Evolutionary conservation across 23 tunicate genomes (phyloP).

Genomic region (Ascidia mentula): DNA sequence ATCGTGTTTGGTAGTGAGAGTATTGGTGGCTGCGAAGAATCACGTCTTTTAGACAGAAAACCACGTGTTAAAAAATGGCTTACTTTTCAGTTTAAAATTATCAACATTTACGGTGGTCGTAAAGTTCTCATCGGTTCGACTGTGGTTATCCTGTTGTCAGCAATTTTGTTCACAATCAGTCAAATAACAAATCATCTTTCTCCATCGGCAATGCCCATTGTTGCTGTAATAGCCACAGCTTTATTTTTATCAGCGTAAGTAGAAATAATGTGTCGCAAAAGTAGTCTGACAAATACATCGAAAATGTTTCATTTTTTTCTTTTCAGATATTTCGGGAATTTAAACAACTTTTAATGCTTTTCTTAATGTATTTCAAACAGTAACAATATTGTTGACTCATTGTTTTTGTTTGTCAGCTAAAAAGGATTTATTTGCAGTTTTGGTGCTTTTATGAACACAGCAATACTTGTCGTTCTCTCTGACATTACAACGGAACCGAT

Average conservation of each 20-base stretch:
- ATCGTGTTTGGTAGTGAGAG: no score
- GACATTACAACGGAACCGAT: constrained; percentile 2
- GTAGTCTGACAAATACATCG: no score
- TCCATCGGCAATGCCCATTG: constrained; percentile 1
- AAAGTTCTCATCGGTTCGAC: constrained; percentile 18
- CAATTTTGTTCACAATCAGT: background rate
- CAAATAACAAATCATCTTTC: background rate
- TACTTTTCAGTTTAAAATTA: background rate
- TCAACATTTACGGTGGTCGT: background rate
- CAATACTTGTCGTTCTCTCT: background rate
- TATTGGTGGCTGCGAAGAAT: no score
- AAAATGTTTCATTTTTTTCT: background rate
- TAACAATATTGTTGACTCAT: no score
- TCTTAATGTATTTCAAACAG: no score
- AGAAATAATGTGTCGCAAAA: background rate
- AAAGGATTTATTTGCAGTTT: background rate
- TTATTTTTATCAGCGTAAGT: background rate
- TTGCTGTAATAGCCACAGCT: background rate
- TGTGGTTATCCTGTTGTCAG: background rate
- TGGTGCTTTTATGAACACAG: background rate
- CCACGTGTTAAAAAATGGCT: background rate
- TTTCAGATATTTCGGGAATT: no score
- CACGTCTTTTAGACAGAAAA: background rate
- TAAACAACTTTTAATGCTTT: no score
- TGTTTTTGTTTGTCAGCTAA: no score